Percentiles rank a stretch among this genome's conserved stretches.
Conservation (phyloP, 2,888 invertebrate species). For the Clusia tigrina region DNA sequence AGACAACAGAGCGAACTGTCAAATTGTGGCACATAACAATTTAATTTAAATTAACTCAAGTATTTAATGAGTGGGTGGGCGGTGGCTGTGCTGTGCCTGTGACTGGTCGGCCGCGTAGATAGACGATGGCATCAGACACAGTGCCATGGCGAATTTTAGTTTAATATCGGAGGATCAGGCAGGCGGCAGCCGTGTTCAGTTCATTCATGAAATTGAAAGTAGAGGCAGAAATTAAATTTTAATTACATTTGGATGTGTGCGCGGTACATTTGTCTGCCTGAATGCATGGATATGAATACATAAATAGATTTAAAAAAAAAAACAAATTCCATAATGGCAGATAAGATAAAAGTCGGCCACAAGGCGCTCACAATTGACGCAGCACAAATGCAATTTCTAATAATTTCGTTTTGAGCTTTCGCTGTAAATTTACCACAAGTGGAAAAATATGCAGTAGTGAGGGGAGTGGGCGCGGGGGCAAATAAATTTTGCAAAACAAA, state of each 20-base stretch:
- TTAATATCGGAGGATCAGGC: too few species aligned
- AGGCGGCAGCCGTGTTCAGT: too few species aligned
- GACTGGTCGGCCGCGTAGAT: background rate
- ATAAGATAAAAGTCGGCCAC: too few species aligned
- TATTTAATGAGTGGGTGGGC: conserved; percentile 4
- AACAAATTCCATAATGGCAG: too few species aligned
- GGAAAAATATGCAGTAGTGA: background rate
- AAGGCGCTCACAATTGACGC: background rate
- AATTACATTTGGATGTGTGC: background rate
- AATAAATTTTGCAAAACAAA: background rate
- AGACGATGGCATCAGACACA: background rate
- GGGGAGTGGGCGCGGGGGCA: background rate
- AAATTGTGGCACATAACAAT: conserved; percentile 22
- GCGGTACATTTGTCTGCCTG: background rate
- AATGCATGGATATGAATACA: background rate
- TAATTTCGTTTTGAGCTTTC: background rate
- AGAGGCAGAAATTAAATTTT: background rate
- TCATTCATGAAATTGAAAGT: background rate
- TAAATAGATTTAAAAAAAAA: background rate
- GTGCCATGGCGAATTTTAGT: background rate
- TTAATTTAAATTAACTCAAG: conserved; percentile 19
- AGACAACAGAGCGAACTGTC: conserved; percentile 6
- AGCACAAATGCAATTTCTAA: background rate
- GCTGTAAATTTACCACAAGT: background rate
- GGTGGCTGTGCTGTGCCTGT: too few species aligned